These are phyloP conservation scores for Bufo gargarizans DNA, from an alignment of 2,113 vertebrate genomes.

Conservation along the genomic window DNA sequence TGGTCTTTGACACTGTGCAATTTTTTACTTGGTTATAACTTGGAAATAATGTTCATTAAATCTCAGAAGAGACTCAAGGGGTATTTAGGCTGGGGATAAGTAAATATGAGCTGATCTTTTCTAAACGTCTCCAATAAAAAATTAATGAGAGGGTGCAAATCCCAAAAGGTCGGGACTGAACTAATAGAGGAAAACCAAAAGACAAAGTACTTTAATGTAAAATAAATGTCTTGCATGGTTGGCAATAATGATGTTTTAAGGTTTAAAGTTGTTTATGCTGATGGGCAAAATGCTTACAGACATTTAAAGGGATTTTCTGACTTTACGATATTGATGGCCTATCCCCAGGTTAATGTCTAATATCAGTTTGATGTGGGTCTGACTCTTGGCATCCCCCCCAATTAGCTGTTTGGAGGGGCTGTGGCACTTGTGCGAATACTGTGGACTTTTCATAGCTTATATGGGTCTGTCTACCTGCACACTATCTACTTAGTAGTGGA, in stretches of 20 bases:
- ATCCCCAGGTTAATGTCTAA: too few species aligned
- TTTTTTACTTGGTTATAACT: slow-evolving; percentile 38
- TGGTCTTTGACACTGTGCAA: slow-evolving; percentile 14
- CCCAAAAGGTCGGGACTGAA: not conserved
- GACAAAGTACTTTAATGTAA: not conserved
- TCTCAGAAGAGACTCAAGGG: slow-evolving; percentile 20
- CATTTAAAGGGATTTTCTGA: too few species aligned
- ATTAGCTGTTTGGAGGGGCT: too few species aligned
- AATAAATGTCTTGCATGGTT: not conserved
- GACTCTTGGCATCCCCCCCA: too few species aligned
- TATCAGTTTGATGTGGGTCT: too few species aligned
- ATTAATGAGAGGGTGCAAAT: slow-evolving; percentile 27
- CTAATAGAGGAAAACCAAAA: not conserved
- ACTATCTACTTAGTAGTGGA: too few species aligned
- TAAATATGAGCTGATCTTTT: slow-evolving; percentile 39
- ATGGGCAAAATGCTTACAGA: not conserved
- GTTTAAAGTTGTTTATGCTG: not conserved
- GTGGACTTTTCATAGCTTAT: too few species aligned
- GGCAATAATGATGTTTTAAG: not conserved
- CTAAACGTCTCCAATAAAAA: slow-evolving; percentile 13
- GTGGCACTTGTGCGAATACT: too few species aligned
- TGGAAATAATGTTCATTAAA: slow-evolving; percentile 25
- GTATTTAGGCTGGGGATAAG: not conserved
- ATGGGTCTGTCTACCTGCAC: too few species aligned
- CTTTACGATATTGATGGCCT: too few species aligned